Percentiles rank a stretch among this genome's conserved stretches.
Conservation (phyloP, 2,797 vertebrate species). For the Florisuga fusca region DNA sequence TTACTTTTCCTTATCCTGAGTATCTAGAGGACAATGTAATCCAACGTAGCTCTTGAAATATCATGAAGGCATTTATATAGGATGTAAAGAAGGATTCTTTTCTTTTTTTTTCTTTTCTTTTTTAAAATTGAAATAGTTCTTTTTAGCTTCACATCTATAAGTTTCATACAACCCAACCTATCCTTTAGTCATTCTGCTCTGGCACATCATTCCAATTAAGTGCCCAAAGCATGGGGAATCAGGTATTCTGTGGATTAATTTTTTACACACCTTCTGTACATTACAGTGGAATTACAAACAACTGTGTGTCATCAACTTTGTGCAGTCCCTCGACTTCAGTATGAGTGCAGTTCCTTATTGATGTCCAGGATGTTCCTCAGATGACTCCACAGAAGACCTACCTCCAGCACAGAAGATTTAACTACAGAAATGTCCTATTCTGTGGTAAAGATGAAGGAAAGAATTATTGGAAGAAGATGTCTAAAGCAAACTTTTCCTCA, state of each 20-base stretch:
- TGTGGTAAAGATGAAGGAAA: not conserved
- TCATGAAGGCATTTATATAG: not conserved
- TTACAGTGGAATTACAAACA: not conserved
- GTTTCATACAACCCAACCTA: rapidly evolving
- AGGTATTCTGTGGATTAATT: not conserved
- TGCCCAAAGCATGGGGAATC: not conserved
- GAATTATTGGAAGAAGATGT: not conserved
- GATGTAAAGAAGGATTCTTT: not conserved
- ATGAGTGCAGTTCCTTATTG: not conserved
- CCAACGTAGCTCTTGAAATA: not conserved
- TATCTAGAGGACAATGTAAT: not conserved
- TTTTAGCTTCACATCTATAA: not conserved
- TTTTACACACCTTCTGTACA: not conserved
- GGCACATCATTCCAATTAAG: not conserved
- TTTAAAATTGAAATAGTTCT: not conserved
- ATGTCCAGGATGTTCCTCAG: not conserved
- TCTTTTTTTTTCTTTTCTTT: not conserved
- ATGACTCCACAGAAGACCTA: not conserved
- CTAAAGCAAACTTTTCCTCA: not conserved
- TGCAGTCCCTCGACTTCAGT: not conserved
- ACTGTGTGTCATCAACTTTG: not conserved
- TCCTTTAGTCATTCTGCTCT: not conserved
- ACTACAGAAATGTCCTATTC: not conserved
- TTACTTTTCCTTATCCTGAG: not conserved
- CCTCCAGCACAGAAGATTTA: not conserved